These are phyloP conservation scores for Sinella curviseta DNA, from an alignment of 1,140 invertebrate genomes.

Conservation along the genomic window DNA sequence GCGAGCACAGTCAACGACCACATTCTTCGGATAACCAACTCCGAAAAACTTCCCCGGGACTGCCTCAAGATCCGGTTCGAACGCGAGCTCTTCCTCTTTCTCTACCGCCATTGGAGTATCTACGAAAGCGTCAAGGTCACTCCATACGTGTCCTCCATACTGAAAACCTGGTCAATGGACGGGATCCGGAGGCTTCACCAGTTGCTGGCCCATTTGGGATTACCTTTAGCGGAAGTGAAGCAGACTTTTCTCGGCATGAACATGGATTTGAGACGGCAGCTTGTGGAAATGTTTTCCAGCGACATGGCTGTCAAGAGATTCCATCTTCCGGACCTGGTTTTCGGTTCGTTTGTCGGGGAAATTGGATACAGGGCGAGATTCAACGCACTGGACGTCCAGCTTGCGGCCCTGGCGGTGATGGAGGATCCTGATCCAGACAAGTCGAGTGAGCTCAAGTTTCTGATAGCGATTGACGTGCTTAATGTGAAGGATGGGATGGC, in stretches of 20 bases:
- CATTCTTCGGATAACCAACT: slow-evolving; percentile 67
- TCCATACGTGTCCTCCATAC: slow-evolving; percentile 68
- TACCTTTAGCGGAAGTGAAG: slow-evolving; percentile 81
- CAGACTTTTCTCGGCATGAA: slow-evolving; percentile 84
- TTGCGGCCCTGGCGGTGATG: slow-evolving; percentile 75
- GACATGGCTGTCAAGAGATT: slow-evolving; percentile 77
- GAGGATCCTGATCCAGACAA: slow-evolving; percentile 66
- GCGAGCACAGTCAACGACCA: slow-evolving; percentile 74
- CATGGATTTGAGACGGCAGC: slow-evolving; percentile 73
- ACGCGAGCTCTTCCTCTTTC: slow-evolving; percentile 73
- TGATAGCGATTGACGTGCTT: slow-evolving; percentile 73
- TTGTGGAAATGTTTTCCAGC: slow-evolving; percentile 66
- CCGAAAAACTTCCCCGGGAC: slow-evolving; percentile 55
- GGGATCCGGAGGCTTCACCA: slow-evolving; percentile 80
- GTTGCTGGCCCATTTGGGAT: slow-evolving; percentile 87
- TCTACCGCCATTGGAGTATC: slow-evolving; percentile 90
- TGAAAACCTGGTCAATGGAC: slow-evolving; percentile 78
- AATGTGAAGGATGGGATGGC: slow-evolving; percentile 50
- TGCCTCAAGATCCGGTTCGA: slow-evolving; percentile 73
- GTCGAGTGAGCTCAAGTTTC: slow-evolving; percentile 66
- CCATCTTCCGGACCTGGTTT: slow-evolving; percentile 70
- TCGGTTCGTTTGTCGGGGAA: slow-evolving; percentile 74
- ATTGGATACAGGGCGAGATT: slow-evolving; percentile 79
- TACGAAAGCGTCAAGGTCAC: slow-evolving; percentile 82
- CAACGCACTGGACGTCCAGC: slow-evolving; percentile 80